A percentile compares a stretch with the other conserved stretches of the same genome.
Conservation (phyloP, 2,797 vertebrate species). For the Spinus pinus region DNA sequence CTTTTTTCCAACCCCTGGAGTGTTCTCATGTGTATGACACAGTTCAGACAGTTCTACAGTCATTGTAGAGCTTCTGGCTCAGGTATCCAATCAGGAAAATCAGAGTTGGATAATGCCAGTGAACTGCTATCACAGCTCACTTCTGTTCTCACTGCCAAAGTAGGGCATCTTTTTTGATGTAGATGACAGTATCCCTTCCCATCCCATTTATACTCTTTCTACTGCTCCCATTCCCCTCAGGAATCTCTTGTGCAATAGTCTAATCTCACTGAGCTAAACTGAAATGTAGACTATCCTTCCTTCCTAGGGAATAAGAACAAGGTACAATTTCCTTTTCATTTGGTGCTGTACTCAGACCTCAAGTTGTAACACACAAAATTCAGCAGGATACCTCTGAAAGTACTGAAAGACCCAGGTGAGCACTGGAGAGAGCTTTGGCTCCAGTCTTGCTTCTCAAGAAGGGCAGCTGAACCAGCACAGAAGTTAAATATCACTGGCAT, state of each 20-base stretch:
- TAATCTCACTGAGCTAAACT: not conserved
- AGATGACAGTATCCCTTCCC: not conserved
- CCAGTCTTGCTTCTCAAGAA: not conserved
- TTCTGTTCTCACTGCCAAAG: not conserved
- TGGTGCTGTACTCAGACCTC: not conserved
- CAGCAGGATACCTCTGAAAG: not conserved
- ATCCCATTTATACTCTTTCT: not conserved
- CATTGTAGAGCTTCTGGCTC: not conserved
- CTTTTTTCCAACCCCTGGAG: not conserved
- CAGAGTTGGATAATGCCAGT: not conserved
- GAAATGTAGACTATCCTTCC: not conserved
- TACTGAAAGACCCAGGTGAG: not conserved
- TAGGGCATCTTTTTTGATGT: not conserved
- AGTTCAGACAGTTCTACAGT: accelerated
- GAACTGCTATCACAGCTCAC: not conserved
- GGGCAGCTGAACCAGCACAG: not conserved
- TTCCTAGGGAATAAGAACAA: not conserved
- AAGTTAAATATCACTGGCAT: not conserved
- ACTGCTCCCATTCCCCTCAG: not conserved
- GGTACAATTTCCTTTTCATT: not conserved
- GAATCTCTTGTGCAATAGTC: not conserved
- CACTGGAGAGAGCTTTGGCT: not conserved
- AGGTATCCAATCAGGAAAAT: not conserved
- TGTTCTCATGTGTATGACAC: not conserved
- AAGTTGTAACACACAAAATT: not conserved